Conservation (phyloP, 2,888 invertebrate genomes). For the Nesidiocoris tenuis region DNA sequence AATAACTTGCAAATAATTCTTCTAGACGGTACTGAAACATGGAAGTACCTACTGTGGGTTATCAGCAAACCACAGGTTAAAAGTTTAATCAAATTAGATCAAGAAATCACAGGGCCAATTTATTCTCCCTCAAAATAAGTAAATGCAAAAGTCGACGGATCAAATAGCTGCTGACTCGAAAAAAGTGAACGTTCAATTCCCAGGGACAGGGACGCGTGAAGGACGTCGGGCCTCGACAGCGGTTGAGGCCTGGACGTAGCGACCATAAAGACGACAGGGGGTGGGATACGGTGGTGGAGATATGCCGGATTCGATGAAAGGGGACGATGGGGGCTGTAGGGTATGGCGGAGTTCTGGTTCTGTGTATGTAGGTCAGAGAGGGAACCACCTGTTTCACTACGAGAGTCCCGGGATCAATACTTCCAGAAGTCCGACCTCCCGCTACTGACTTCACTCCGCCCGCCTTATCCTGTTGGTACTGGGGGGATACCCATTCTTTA, state of each 20-base stretch:
- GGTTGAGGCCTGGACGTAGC: not conserved
- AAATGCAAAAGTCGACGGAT: too few relatives aligned
- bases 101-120: too few relatives aligned
- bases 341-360: not conserved
- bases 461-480: not conserved
- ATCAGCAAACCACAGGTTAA: too few relatives aligned
- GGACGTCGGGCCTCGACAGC: not conserved
- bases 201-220: not conserved
- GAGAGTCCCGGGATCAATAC: constrained; percentile 28
- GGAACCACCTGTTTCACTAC: constrained; percentile 36
- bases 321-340: not conserved
- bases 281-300: too few relatives aligned
- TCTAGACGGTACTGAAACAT: too few relatives aligned
- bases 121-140: too few relatives aligned
- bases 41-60: too few relatives aligned
- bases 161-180: too few relatives aligned
- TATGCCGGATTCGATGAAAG: too few relatives aligned
- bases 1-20: too few relatives aligned
- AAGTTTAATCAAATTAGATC: too few relatives aligned
- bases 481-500: too few relatives aligned
- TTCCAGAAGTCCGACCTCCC: constrained; percentile 37
- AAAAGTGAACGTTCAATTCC: not conserved
- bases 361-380: constrained; percentile 39
- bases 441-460: not conserved
- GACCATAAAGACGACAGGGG: not conserved